A percentile compares a stretch with the other conserved stretches of the same genome.
Evolutionary conservation across 1,140 invertebrate genomes (phyloP).

Genomic region (Rhizoglyphus robini): DNA sequence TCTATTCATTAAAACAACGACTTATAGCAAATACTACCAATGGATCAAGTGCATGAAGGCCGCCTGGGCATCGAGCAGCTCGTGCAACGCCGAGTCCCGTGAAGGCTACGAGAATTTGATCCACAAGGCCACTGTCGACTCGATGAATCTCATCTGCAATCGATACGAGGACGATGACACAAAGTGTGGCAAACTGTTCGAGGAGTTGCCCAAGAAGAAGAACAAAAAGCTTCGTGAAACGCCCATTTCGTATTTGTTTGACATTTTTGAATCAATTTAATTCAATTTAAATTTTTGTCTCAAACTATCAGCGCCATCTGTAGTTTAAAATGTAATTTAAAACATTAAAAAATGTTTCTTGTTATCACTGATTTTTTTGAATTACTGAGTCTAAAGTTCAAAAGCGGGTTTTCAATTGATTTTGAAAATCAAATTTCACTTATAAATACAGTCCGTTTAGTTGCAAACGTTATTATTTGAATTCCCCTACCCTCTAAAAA

Average conservation of each 20-base stretch:
- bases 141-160: constrained; percentile 19
- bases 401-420: too few relatives aligned
- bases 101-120: constrained; percentile 4
- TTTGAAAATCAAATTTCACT: too few relatives aligned
- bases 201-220: constrained; percentile 16
- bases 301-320: too few relatives aligned
- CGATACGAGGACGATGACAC: constrained; percentile 3
- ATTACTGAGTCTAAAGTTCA: too few relatives aligned
- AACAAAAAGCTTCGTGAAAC: constrained; percentile 6
- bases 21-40: constrained; percentile 1
- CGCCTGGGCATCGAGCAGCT: neutral
- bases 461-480: too few relatives aligned
- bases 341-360: too few relatives aligned
- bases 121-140: constrained; percentile 16
- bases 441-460: too few relatives aligned
- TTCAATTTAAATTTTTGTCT: too few relatives aligned
- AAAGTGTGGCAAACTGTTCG: neutral
- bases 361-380: too few relatives aligned
- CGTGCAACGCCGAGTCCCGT: neutral
- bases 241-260: constrained; percentile 16
- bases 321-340: too few relatives aligned
- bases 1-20: neutral
- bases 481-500: too few relatives aligned
- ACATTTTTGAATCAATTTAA: constrained; percentile 19
- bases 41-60: constrained; percentile 12